phyloP scores from a whole-genome alignment of 1,140 invertebrate species.

The Drosophila teissieri region DNA sequence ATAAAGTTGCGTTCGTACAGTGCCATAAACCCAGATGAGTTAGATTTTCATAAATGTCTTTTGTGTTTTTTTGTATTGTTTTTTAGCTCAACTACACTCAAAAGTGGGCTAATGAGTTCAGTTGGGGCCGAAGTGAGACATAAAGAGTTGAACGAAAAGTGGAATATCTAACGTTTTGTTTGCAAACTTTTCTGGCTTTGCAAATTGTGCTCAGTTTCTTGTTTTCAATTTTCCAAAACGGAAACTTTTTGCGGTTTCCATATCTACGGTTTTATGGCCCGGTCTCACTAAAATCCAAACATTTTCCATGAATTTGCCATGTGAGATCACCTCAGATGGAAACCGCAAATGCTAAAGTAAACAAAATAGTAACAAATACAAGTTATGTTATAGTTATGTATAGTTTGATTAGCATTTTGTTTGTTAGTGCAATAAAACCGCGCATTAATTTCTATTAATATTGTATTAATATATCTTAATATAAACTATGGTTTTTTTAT shows the following conservation, averaged over 20 bases:
- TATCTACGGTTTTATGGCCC: constrained; percentile 18
- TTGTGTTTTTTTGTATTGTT: constrained; percentile 21
- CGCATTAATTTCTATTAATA: too few relatives aligned
- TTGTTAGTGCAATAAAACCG: background rate
- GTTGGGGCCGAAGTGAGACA: constrained; percentile 22
- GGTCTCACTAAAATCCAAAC: constrained; percentile 4
- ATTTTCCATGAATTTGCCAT: constrained; percentile 35
- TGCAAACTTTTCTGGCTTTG: constrained; percentile 30
- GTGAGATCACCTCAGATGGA: constrained; percentile 33
- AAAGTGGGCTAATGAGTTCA: constrained; percentile 79
- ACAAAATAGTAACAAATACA: constrained; percentile 25
- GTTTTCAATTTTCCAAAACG: constrained; percentile 54
- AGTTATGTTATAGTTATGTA: background rate
- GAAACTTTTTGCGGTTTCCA: constrained; percentile 49
- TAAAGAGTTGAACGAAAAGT: constrained; percentile 7
- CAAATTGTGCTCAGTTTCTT: constrained; percentile 26
- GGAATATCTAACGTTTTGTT: constrained; percentile 32
- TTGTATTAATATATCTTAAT: too few relatives aligned
- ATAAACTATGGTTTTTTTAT: too few relatives aligned
- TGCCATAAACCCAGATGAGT: constrained; percentile 69
- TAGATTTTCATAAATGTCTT: constrained; percentile 38
- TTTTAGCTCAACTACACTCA: constrained; percentile 31
- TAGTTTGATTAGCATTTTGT: background rate
- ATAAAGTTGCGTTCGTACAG: constrained; percentile 20
- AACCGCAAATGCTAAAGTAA: constrained; percentile 32